phyloP scores from a whole-genome alignment of 2,113 vertebrate genomes.

The Antennarius striatus region DNA sequence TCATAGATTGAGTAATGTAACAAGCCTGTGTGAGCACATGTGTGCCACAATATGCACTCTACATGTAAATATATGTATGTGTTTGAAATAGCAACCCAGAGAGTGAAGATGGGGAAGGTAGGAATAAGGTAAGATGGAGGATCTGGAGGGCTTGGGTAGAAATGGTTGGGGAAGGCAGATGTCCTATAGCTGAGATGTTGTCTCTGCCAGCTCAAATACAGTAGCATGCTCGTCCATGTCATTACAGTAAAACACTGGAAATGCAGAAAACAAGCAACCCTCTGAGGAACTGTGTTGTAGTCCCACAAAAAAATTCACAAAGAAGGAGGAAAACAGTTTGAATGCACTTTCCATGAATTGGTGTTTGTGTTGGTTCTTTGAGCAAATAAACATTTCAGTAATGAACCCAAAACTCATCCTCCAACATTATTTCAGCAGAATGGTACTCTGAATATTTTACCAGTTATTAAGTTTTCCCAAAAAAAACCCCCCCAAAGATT shows the following conservation, averaged over 20 bases:
- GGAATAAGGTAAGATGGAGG: conserved; percentile 44
- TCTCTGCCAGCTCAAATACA: conserved; percentile 68
- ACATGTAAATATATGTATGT: not conserved
- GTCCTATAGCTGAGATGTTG: conserved; percentile 71
- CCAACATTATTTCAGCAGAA: no score
- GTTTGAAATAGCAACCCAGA: conserved; percentile 14
- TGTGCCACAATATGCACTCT: not conserved
- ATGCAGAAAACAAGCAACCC: conserved; percentile 21
- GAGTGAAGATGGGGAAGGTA: conserved; percentile 26
- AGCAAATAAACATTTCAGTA: not conserved
- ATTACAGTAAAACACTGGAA: conserved; percentile 35
- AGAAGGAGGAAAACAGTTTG: not conserved
- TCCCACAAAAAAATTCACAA: not conserved
- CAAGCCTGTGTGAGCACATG: not conserved
- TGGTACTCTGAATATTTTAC: no score
- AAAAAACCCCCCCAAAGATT: no score
- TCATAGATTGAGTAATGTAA: conserved; percentile 19
- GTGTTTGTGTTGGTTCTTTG: conserved; percentile 5
- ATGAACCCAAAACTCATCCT: no score
- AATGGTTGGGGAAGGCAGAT: conserved; percentile 74
- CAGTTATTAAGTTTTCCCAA: not conserved
- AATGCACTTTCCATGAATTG: not conserved
- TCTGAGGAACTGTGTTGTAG: conserved; percentile 6
- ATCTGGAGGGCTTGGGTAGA: conserved; percentile 69
- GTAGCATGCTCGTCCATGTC: conserved; percentile 66